Evolutionary conservation across 2,797 vertebrate genomes (phyloP).

Genomic region (Myotis findleyi): DNA sequence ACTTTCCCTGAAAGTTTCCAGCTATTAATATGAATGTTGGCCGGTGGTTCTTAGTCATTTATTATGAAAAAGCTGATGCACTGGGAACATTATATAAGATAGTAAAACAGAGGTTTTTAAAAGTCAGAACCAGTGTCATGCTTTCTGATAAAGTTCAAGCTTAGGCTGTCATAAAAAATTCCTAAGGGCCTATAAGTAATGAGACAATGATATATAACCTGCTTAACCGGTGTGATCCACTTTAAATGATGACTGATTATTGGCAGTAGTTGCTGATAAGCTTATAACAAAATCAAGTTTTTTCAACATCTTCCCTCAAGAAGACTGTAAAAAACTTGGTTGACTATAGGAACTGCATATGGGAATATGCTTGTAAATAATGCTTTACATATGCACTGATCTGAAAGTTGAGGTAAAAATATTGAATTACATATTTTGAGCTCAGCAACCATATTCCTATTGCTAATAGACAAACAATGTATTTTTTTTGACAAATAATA

Average conservation of each 20-base stretch:
- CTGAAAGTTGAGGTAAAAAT: conserved; percentile 57
- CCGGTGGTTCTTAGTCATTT: conserved; percentile 31
- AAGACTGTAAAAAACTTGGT: not conserved
- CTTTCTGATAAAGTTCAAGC: conserved; percentile 13
- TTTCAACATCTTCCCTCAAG: conserved; percentile 32
- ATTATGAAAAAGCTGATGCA: conserved; percentile 18
- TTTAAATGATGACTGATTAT: conserved; percentile 34
- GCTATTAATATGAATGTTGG: conserved; percentile 5
- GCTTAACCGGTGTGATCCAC: not conserved
- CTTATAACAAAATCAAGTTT: conserved; percentile 44
- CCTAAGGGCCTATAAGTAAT: not conserved
- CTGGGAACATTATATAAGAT: not conserved
- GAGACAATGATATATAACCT: not conserved
- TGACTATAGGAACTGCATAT: not conserved
- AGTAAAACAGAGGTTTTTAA: conserved; percentile 28
- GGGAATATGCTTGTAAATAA: conserved; percentile 16
- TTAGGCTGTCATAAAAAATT: conserved; percentile 6
- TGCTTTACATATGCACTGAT: not conserved
- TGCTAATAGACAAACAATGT: conserved; percentile 8
- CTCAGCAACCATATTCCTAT: conserved; percentile 2
- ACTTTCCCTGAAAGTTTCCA: conserved; percentile 20
- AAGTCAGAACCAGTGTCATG: not conserved
- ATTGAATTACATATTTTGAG: conserved; percentile 42
- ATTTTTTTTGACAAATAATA: not conserved
- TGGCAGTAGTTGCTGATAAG: not conserved